Conservation (phyloP, 2,888 invertebrate species). For the Ptilodon capucinus region DNA sequence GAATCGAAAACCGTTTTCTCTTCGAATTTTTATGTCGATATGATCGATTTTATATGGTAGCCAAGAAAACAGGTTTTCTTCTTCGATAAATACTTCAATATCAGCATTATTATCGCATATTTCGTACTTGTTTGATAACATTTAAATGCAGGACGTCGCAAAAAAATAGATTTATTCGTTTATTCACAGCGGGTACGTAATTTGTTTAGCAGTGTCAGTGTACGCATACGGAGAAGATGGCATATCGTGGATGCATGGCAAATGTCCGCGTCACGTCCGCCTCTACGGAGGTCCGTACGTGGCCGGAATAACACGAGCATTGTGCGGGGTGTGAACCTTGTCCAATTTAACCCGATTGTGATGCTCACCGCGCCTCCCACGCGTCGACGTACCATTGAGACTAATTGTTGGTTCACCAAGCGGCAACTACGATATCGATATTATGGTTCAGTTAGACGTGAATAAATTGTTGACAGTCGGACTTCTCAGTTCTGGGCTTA, state of each 20-base stretch:
- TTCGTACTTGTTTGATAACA: conserved; percentile 17
- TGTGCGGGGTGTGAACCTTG: conserved; percentile 45
- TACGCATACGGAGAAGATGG: conserved; percentile 30
- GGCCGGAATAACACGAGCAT: conserved; percentile 51
- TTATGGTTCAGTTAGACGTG: neutral
- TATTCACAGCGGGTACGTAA: conserved; percentile 22
- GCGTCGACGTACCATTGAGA: conserved; percentile 18
- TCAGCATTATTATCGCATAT: conserved; percentile 13
- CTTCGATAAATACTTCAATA: too few species aligned
- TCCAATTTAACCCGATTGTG: conserved; percentile 45
- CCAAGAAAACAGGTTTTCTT: conserved; percentile 23
- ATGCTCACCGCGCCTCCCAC: conserved; percentile 21
- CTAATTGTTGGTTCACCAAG: conserved; percentile 25
- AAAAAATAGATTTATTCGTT: conserved; percentile 24
- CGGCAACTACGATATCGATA: neutral
- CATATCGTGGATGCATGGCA: conserved; percentile 37
- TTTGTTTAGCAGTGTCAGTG: conserved; percentile 28
- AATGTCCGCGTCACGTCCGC: conserved; percentile 64
- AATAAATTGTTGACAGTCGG: too few species aligned
- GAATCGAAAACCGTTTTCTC: conserved; percentile 19
- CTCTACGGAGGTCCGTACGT: conserved; percentile 68
- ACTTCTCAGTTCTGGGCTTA: too few species aligned
- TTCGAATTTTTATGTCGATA: conserved; percentile 6
- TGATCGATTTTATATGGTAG: conserved; percentile 6
- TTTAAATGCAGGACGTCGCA: conserved; percentile 9